Base-by-base conservation (phyloP, 2,113 vertebrate species). In the Dolichallabes microphthalmus region DNA sequence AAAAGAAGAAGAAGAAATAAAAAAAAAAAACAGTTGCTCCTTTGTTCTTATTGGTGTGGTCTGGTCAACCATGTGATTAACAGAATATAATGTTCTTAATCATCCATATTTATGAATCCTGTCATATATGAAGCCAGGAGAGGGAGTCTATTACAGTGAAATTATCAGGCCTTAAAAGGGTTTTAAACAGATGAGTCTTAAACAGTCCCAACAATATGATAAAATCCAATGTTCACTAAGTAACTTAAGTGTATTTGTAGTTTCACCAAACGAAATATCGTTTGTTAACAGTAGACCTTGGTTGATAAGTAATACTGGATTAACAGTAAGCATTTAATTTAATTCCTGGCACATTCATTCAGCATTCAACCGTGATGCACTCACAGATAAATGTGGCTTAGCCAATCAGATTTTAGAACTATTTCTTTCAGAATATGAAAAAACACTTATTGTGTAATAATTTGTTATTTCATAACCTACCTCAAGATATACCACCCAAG, bases 401-500 rank as follows among this genome's bases (percentile, higher is more conserved):
- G 4, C 12, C 22, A 25, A 50, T 74, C 45, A 11, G 53, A 78
- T 78, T 78, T 58, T 32, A 35, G 53, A 30, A 20, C 3, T 20
- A 58, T 78, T 78, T 78, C 4, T 35, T 78, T 78, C 13, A 35
- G 12, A 75, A 27, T 15, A 39, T 52, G n/a, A n/a, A n/a, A n/a
- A n/a, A n/a, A n/a, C n/a, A n/a, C n/a, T 8, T 27, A 74, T 6
- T 52, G 6, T 13, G 14, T 45, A 45, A 22, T 14, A 0, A 35
- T 3, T 57, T 11, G 11, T 53, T 22, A n/a, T 27, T 76, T 27
- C 20, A 22, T 17, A 82, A 55, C 85, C 3, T 64, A 84, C 87
- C 82, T 88, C 85, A 0, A 88, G 85, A 82, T 87, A 86, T 75
- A 99, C 97, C 3, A 96, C 96, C 98, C 98, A 99, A 27, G 98